Percentiles rank a stretch among this genome's conserved stretches.
These are phyloP conservation scores for Vidua chalybeata DNA, from an alignment of 2,113 vertebrate species.

Conservation along the genomic window DNA sequence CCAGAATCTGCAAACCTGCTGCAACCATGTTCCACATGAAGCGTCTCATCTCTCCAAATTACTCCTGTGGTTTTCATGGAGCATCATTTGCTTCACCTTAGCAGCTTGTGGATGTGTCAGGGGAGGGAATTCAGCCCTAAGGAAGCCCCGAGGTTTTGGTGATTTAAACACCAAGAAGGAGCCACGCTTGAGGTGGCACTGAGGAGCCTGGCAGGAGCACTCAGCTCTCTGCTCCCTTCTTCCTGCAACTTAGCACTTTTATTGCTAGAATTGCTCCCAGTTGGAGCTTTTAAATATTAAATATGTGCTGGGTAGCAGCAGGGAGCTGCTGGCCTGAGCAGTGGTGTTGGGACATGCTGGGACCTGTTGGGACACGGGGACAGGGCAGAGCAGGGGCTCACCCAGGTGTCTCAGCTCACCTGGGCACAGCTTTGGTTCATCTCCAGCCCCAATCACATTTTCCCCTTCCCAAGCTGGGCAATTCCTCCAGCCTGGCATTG, in stretches of 20 bases:
- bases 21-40: not conserved
- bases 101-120: not conserved
- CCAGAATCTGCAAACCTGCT: not conserved
- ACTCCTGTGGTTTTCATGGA: not conserved
- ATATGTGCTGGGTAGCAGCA: fast-evolving
- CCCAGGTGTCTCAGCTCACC: not conserved
- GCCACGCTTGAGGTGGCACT: not conserved
- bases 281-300: not conserved
- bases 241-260: not conserved
- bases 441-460: not conserved
- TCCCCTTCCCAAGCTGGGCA: not conserved
- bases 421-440: not conserved
- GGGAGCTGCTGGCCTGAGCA: not conserved
- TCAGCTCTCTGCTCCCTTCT: not conserved
- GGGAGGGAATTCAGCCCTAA: not conserved
- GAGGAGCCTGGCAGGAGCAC: not conserved
- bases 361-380: not conserved
- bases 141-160: not conserved
- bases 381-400: not conserved
- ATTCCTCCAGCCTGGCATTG: not conserved
- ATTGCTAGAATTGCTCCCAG: not conserved
- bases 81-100: not conserved
- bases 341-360: fast-evolving
- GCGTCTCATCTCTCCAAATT: not conserved
- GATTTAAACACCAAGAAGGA: not conserved